Evolutionary conservation across 2,113 vertebrate genomes (phyloP).

Genomic region (Camelus bactrianus): DNA sequence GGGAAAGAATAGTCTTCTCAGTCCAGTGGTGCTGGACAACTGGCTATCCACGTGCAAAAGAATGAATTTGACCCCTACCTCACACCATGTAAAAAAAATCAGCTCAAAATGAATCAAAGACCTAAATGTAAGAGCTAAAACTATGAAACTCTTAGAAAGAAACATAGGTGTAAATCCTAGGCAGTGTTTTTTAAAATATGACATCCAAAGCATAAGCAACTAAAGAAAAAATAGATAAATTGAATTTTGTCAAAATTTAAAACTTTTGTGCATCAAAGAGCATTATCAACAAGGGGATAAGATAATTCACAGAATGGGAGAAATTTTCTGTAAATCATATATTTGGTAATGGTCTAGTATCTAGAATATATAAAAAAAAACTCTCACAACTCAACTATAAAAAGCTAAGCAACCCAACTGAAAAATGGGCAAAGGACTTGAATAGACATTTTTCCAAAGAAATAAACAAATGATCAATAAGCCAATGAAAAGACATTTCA

Average conservation of each 20-base stretch:
- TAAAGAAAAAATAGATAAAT: neutral
- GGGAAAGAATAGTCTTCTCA: neutral
- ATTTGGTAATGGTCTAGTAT: neutral
- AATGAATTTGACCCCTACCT: neutral
- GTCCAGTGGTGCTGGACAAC: neutral
- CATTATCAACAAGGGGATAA: neutral
- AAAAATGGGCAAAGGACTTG: neutral
- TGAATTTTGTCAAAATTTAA: neutral
- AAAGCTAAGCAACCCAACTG: neutral
- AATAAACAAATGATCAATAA: neutral
- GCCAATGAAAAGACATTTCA: neutral
- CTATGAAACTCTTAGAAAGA: neutral
- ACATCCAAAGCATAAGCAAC: neutral
- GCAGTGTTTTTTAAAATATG: neutral
- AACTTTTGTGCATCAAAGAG: neutral
- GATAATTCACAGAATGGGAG: neutral
- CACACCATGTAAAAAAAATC: neutral
- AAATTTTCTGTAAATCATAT: neutral
- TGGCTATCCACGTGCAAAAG: neutral
- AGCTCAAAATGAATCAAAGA: neutral
- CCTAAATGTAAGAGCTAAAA: neutral
- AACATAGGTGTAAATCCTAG: neutral
- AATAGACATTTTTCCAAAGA: neutral
- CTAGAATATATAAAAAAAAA: neutral
- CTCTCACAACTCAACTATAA: neutral